phyloP scores from a whole-genome alignment of 2,797 vertebrate species.

The Periophthalmus magnuspinnatus region DNA sequence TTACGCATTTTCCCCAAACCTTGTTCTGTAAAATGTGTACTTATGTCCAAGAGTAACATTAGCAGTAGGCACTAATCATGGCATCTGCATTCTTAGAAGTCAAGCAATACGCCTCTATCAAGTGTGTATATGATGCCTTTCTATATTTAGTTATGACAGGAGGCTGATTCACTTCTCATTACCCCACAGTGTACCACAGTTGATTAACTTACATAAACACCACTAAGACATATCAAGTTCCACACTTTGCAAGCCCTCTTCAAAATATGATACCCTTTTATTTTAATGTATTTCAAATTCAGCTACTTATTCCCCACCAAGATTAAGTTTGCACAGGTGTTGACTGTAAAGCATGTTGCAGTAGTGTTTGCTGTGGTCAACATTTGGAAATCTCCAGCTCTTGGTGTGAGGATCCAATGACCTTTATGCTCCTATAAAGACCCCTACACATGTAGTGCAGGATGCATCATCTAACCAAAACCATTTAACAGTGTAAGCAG shows the following conservation, averaged over 20 bases:
- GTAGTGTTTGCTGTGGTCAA: slow-evolving; percentile 32
- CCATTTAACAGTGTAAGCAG: slow-evolving; percentile 60
- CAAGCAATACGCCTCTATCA: slow-evolving; percentile 31
- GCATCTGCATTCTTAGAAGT: slow-evolving; percentile 53
- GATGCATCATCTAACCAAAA: slow-evolving; percentile 52
- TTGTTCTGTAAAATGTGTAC: slow-evolving; percentile 1
- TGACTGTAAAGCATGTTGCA: slow-evolving; percentile 21
- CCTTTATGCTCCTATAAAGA: slow-evolving; percentile 22
- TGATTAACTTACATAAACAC: slow-evolving; percentile 44
- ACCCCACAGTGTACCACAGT: slow-evolving; percentile 38
- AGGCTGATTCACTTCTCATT: slow-evolving; percentile 50
- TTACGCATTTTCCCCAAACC: not conserved
- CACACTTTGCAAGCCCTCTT: not conserved
- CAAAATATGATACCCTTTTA: not conserved
- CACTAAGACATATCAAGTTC: slow-evolving; percentile 12
- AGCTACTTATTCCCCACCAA: not conserved
- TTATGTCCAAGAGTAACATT: slow-evolving; percentile 57
- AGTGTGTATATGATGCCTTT: slow-evolving; percentile 57
- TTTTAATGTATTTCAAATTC: slow-evolving; percentile 2
- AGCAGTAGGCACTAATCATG: slow-evolving; percentile 31
- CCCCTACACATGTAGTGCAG: slow-evolving; percentile 28
- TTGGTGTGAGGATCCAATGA: slow-evolving; percentile 36
- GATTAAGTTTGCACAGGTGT: slow-evolving; percentile 24
- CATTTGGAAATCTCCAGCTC: slow-evolving; percentile 2
- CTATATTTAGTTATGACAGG: slow-evolving; percentile 64